Conservation (phyloP, 2,888 invertebrate species). For the Calliopum simillimum region DNA sequence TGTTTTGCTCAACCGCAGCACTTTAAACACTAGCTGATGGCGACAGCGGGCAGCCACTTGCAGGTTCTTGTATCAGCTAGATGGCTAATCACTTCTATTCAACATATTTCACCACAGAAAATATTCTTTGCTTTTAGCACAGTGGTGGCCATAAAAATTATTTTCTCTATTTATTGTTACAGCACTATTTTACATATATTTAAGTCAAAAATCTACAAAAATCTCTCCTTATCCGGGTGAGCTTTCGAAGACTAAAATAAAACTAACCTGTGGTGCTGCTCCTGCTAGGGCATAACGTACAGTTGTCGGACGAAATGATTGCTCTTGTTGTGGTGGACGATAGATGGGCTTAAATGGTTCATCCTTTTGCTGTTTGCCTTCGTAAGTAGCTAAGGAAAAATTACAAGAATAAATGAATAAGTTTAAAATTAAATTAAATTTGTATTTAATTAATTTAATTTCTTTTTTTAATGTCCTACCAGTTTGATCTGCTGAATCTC, state of each 20-base stretch:
- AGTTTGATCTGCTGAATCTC: slow-evolving; percentile 46
- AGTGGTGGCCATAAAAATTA: too few species aligned
- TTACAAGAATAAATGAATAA: neutral
- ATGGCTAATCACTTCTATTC: too few species aligned
- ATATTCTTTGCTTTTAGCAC: too few species aligned
- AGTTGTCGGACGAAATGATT: slow-evolving; percentile 53
- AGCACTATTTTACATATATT: too few species aligned
- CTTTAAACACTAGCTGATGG: too few species aligned
- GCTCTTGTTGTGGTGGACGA: slow-evolving; percentile 31
- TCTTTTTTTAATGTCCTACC: slow-evolving; percentile 38
- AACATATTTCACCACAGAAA: too few species aligned
- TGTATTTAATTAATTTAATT: neutral
- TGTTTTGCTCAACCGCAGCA: too few species aligned
- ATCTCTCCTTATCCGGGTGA: neutral
- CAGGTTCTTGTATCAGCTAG: too few species aligned
- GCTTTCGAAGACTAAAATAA: neutral
- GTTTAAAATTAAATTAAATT: neutral
- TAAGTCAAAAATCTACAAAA: neutral
- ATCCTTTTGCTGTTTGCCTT: slow-evolving; percentile 47
- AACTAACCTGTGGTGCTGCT: slow-evolving; percentile 54
- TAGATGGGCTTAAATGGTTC: slow-evolving; percentile 56
- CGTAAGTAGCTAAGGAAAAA: slow-evolving; percentile 39
- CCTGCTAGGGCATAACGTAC: slow-evolving; percentile 54
- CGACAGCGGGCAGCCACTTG: too few species aligned
- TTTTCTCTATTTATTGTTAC: too few species aligned